Base-by-base conservation (phyloP, 2,888 invertebrate genomes). In the Sussaba pulchella region DNA sequence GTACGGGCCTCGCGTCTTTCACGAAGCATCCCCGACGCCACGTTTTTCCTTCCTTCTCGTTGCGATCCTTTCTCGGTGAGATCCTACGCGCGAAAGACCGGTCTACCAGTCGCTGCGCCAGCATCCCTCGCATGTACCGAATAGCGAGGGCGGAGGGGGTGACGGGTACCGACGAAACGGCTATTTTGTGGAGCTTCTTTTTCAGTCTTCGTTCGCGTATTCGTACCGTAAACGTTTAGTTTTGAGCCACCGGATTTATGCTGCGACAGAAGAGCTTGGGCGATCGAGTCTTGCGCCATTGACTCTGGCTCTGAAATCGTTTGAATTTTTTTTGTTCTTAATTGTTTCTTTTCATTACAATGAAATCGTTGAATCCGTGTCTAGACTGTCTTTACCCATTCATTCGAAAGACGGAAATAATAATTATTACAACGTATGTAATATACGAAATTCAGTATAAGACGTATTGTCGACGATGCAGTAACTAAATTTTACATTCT, bases 191-290 rank as follows among this genome's bases (percentile, higher is more conserved):
- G 17, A 69, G 43, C 69, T 41, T 14, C 52, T 52, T 54, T 19
- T n/a, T 10, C 10, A 10, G 12, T 10, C 12, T 17, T 14, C 43
- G 24, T 19, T 45, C 43, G 6, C 54, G 70, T 72, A 82, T 81
- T 78, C 76, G 57, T 45, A 50, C 50, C 71, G 43, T 39, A n/a
- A 67, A 31, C 72, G 70, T 77, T 78, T 84, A 83, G 59, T 85
- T 87, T 74, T 78, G 69, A 50, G 69, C 61, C 78, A 81, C 73
- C 81, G 24, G 82, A 64, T 85, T 86, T 78, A 89, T 85, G 71
- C 84, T 85, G 69, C 88, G 89, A 81, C 86, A 86, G 79, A 87
- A 89, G 69, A 84, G 84, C 84, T 87, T 89, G 45, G 88, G 89
- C 72, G 87, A 87, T 83, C 86, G 85, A 73, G 86, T 87, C 77